Conservation (phyloP, 2,888 invertebrate species). For the Aspidiotus rigidus region DNA sequence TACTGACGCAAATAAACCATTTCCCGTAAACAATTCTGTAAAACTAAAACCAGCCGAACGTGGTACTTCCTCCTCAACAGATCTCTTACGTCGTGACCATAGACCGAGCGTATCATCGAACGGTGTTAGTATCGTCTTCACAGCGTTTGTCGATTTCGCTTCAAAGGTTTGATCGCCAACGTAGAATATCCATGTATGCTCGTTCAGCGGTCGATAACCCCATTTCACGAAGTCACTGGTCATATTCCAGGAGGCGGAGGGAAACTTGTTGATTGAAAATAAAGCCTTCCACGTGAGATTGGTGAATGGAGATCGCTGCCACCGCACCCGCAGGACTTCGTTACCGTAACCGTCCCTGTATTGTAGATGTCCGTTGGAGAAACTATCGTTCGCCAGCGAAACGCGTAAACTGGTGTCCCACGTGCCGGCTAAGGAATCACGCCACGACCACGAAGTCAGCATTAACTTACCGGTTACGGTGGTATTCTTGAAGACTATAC, state of each 20-base stretch:
- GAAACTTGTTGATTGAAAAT: conserved; percentile 3
- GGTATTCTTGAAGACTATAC: conserved; percentile 33
- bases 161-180: conserved; percentile 10
- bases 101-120: not conserved
- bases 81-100: not conserved
- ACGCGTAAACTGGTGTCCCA: conserved; percentile 35
- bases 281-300: conserved; percentile 17
- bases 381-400: conserved; percentile 27
- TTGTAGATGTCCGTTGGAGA: conserved; percentile 7
- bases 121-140: not conserved
- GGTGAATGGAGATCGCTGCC: conserved; percentile 12
- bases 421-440: conserved; percentile 29
- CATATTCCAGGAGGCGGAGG: conserved; percentile 16
- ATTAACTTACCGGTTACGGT: conserved; percentile 32
- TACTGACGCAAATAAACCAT: conserved; percentile 20
- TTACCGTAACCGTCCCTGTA: conserved; percentile 28
- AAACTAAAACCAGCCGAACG: not conserved
- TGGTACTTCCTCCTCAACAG: no score
- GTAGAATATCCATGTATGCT: conserved; percentile 8
- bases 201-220: conserved; percentile 7
- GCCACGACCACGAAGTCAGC: conserved; percentile 34
- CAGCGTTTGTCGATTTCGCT: conserved; percentile 1
- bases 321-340: conserved; percentile 32
- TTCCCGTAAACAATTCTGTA: conserved; percentile 24
- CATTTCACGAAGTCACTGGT: not conserved